Evolutionary conservation across 2,888 invertebrate genomes (phyloP), one percentile per base, ranked within the genome.

Genomic region (Lamellibrachia columna): DNA sequence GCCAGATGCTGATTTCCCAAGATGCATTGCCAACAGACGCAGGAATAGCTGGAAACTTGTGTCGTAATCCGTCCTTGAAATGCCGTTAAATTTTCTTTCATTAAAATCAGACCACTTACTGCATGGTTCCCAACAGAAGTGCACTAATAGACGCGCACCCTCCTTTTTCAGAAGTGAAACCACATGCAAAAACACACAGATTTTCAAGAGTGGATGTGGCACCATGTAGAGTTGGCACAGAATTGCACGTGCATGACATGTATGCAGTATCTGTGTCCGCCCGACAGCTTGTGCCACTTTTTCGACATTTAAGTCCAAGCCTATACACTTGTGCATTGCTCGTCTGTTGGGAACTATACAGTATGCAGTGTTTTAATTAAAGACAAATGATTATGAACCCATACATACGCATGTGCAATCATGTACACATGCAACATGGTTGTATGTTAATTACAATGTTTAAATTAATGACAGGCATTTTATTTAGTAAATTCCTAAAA

Each of bases 1-100:
- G n/a, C 90, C 93, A 40, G 93, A 93, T 75, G 94, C 92, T 40
- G 94, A 60, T 55, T 93, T 93, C 15, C 93, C 92, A 52, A 95
- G 94, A 90, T 95, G 94, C 7, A 93, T 93, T 90, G 94, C 93
- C 55, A 95, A 91, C 22, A 95, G 93, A 40, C 94, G 93, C 92
- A 95, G 94, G 93, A 95, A 96, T 92, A 95, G 92, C 58, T 94
- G 94, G 91, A 94, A 95, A 93, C 95, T 95, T 91, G 93, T 95
- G 55, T 95, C 95, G 90, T 94, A 93, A 7, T 94, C 94, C 52
- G 52, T 53, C 7, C 60, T 53, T 11, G 58, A 53, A 22, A 53
- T n/a, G 60, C 28, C n/a, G 4, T 22, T 92, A 7, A n/a, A 75
- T 28, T 75, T 52, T 11, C 6, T 52, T 75, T 40, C 8, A 55